Percentiles rank a stretch among this genome's conserved stretches.
Conservation (phyloP, 2,888 invertebrate genomes). For the Agrotis clavis region DNA sequence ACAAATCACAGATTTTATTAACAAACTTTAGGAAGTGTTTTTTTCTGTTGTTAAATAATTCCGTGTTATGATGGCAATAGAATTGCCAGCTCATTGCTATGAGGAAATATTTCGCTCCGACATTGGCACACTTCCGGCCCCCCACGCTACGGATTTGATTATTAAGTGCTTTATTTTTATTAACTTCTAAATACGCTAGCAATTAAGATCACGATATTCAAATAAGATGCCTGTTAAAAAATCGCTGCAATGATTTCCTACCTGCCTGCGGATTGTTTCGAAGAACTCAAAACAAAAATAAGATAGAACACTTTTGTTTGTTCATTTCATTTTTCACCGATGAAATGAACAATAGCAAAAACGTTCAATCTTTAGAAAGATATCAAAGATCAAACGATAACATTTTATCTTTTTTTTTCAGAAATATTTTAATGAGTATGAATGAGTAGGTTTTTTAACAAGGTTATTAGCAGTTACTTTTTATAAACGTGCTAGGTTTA, state of each 20-base stretch:
- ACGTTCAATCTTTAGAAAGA: conserved; percentile 5
- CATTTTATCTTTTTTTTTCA: conserved; percentile 17
- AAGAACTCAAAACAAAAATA: too few species aligned
- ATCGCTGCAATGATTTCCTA: not conserved
- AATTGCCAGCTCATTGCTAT: conserved; percentile 17
- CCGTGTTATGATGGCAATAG: conserved; percentile 23
- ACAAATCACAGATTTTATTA: conserved; percentile 13
- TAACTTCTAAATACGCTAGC: not conserved
- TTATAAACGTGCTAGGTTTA: not conserved
- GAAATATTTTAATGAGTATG: not conserved
- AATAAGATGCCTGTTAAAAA: too few species aligned
- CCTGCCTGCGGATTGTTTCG: not conserved
- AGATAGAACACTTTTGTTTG: too few species aligned
- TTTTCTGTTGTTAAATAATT: conserved; percentile 30
- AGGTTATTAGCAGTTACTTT: too few species aligned
- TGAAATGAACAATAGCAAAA: not conserved
- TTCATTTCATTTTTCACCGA: not conserved
- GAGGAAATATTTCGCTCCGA: conserved; percentile 46
- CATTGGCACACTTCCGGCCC: conserved; percentile 49
- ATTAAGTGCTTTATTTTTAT: conserved; percentile 8
- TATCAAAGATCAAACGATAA: conserved; percentile 22
- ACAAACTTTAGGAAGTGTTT: conserved; percentile 13
- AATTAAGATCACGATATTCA: not conserved
- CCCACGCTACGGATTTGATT: conserved; percentile 17
- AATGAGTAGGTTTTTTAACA: too few species aligned